A percentile compares a stretch with the other conserved stretches of the same genome.
These are phyloP conservation scores for Mystacides longicornis DNA, from an alignment of 2,888 invertebrate species.

Conservation along the genomic window DNA sequence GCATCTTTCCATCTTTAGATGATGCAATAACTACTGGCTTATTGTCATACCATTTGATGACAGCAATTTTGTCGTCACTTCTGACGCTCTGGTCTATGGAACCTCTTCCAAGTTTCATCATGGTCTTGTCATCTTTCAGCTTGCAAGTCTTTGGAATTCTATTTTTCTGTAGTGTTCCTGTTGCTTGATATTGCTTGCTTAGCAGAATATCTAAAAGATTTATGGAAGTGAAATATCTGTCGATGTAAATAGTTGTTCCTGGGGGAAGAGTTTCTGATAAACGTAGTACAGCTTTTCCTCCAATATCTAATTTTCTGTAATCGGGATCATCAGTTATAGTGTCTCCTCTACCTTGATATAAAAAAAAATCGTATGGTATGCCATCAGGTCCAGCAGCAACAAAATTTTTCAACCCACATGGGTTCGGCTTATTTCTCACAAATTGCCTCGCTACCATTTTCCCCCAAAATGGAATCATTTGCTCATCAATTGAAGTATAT, in stretches of 20 bases:
- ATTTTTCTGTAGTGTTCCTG: background rate
- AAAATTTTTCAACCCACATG: background rate
- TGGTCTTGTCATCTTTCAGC: background rate
- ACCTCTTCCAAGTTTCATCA: background rate
- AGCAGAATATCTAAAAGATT: background rate
- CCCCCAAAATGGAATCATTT: background rate
- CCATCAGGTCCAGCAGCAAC: background rate
- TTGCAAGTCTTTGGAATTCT: background rate
- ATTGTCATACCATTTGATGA: background rate
- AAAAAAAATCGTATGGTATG: background rate
- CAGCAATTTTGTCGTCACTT: background rate
- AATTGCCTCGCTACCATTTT: background rate
- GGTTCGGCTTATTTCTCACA: background rate
- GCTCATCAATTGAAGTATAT: too few relatives aligned
- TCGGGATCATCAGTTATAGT: background rate
- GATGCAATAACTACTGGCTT: too few relatives aligned
- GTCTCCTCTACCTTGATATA: background rate
- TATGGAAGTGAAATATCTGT: background rate
- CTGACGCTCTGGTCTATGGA: background rate
- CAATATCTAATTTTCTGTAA: background rate
- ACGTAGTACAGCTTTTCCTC: background rate
- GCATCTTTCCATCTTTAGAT: too few relatives aligned
- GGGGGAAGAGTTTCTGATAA: background rate
- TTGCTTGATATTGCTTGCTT: background rate
- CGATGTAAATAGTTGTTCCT: background rate